Evolutionary conservation across 2,797 vertebrate species (phyloP).

Genomic region (Myripristis murdjan): DNA sequence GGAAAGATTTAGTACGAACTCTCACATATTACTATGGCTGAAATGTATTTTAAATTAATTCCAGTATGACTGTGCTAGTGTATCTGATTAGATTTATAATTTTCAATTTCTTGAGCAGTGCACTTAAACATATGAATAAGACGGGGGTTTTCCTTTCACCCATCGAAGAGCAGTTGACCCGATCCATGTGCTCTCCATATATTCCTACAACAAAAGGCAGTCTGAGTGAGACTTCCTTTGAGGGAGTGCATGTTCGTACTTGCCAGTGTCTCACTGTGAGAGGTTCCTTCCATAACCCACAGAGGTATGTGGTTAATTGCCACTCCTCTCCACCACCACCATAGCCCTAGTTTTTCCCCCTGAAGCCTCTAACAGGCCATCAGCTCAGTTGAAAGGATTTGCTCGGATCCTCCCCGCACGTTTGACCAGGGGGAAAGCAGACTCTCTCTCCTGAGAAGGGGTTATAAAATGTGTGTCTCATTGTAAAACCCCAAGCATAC

Average conservation of each 20-base stretch:
- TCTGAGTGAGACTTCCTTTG: slow-evolving; percentile 25
- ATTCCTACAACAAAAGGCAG: slow-evolving; percentile 26
- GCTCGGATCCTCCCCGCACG: slow-evolving; percentile 28
- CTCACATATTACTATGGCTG: not conserved
- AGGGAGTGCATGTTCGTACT: slow-evolving; percentile 46
- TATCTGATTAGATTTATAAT: not conserved
- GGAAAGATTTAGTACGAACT: not conserved
- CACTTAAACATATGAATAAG: not conserved
- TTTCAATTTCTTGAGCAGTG: not conserved
- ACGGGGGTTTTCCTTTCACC: not conserved
- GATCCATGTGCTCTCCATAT: not conserved
- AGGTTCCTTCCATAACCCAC: slow-evolving; percentile 40
- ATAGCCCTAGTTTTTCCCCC: slow-evolving; percentile 22
- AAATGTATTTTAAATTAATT: not conserved
- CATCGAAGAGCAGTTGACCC: not conserved
- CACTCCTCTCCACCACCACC: slow-evolving; percentile 25
- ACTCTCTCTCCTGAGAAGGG: slow-evolving; percentile 18
- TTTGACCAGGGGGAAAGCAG: slow-evolving; percentile 13
- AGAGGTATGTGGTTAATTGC: slow-evolving; percentile 51
- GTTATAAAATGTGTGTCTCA: slow-evolving; percentile 32
- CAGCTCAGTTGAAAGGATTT: slow-evolving; percentile 38
- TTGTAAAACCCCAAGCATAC: slow-evolving; percentile 39
- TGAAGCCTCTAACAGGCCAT: slow-evolving; percentile 6
- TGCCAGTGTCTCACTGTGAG: slow-evolving; percentile 44
- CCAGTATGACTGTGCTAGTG: not conserved